These are phyloP conservation scores for Calliphora vomitoria DNA, from an alignment of 2,888 invertebrate species.

Conservation along the genomic window DNA sequence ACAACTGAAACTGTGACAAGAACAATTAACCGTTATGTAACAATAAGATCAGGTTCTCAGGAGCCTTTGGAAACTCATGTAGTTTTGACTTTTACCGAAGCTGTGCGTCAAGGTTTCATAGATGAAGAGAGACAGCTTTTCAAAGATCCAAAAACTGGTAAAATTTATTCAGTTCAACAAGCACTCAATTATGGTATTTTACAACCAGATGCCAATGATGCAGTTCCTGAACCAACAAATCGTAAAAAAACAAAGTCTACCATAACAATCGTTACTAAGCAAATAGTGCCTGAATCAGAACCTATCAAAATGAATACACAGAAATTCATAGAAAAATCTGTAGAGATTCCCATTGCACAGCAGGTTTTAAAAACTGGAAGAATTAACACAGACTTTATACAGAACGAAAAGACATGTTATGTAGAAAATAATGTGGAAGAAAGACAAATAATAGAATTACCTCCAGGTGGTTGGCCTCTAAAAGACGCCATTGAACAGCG, in stretches of 20 bases:
- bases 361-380: constrained; percentile 82
- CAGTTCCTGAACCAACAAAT: constrained; percentile 85
- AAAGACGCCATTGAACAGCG: constrained; percentile 93
- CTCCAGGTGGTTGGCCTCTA: constrained; percentile 93
- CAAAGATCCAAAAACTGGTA: constrained; percentile 90
- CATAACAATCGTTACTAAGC: constrained; percentile 87
- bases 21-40: constrained; percentile 92
- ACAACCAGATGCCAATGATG: constrained; percentile 86
- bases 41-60: constrained; percentile 88
- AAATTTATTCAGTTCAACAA: constrained; percentile 90
- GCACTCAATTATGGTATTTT: constrained; percentile 91
- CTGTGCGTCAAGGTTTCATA: constrained; percentile 91
- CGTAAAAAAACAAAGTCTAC: constrained; percentile 85
- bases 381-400: constrained; percentile 84
- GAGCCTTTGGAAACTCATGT: constrained; percentile 85
- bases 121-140: constrained; percentile 91
- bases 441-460: constrained; percentile 91
- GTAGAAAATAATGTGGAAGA: constrained; percentile 85
- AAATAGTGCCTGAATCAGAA: constrained; percentile 83
- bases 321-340: constrained; percentile 81
- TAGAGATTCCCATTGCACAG: constrained; percentile 83
- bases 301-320: constrained; percentile 81
- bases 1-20: constrained; percentile 95
- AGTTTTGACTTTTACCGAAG: constrained; percentile 91
- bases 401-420: constrained; percentile 85